Evolutionary conservation across 2,888 invertebrate species (phyloP).

Genomic region (Sipha maydis): DNA sequence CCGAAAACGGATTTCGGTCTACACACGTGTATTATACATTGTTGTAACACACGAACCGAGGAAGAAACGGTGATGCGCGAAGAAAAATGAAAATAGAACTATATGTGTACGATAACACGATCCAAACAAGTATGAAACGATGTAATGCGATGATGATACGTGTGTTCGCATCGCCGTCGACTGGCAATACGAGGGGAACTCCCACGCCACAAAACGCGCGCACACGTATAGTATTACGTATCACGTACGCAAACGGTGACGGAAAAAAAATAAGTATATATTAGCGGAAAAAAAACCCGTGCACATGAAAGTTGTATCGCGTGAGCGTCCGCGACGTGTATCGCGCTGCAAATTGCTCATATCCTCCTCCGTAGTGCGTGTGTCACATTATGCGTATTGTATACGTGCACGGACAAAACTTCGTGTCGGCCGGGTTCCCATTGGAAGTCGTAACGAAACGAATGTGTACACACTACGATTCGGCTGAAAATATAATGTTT

Average conservation of each 20-base stretch:
- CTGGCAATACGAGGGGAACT: background rate
- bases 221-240: background rate
- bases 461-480: background rate
- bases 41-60: background rate
- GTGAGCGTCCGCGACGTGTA: background rate
- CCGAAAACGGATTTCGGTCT: background rate
- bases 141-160: no score
- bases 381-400: background rate
- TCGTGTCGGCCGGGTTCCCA: background rate
- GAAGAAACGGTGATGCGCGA: background rate
- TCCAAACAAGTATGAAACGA: background rate
- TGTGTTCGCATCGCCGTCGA: background rate
- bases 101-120: background rate
- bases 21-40: background rate
- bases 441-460: no score
- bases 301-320: background rate
- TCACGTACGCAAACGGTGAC: background rate
- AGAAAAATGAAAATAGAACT: background rate
- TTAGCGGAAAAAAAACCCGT: background rate
- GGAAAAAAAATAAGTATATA: no score
- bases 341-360: slow-evolving; percentile 8
- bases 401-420: background rate
- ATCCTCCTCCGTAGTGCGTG: slow-evolving; percentile 2
- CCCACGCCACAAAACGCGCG: background rate
- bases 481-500: background rate